phyloP scores from a whole-genome alignment of 2,113 vertebrate species.

The Hypomesus transpacificus region DNA sequence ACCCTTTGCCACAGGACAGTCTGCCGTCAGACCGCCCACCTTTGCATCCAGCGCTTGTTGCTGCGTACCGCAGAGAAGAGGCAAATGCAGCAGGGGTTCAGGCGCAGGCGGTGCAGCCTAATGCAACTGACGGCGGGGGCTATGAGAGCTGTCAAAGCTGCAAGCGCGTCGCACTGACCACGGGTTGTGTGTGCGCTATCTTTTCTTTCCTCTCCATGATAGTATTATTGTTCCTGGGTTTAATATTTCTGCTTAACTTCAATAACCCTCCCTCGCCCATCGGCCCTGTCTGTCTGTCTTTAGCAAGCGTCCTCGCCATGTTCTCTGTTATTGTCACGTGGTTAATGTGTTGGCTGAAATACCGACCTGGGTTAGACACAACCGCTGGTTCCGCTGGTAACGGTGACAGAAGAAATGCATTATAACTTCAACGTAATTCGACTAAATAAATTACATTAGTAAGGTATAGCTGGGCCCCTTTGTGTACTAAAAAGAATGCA shows the following conservation, averaged over 20 bases:
- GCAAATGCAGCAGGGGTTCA: constrained; percentile 11
- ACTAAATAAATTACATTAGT: no score
- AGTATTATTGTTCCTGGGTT: constrained; percentile 74
- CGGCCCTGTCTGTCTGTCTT: constrained; percentile 73
- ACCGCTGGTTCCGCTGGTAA: constrained; percentile 14
- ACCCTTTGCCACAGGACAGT: constrained; percentile 56
- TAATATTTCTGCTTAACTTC: constrained; percentile 77
- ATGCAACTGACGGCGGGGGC: constrained; percentile 39
- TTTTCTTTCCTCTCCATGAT: constrained; percentile 77
- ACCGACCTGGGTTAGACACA: constrained; percentile 47
- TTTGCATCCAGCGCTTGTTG: constrained; percentile 13
- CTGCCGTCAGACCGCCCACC: constrained; percentile 52
- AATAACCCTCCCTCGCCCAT: constrained; percentile 66
- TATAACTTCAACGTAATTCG: no score
- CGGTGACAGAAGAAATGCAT: constrained; percentile 13
- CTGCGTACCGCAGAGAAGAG: constrained; percentile 8
- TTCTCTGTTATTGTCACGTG: constrained; percentile 77
- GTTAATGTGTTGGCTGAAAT: constrained; percentile 76
- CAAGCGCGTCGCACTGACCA: constrained; percentile 71
- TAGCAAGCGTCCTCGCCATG: constrained; percentile 74
- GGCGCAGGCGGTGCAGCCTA: constrained; percentile 28
- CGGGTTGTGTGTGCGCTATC: constrained; percentile 75
- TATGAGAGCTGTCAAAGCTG: constrained; percentile 72
- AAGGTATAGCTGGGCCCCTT: no score
- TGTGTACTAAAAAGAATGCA: no score